Evolutionary conservation across 2,888 invertebrate genomes (phyloP), one percentile per base, ranked within the genome.

Genomic region (Oxytorus armatus): DNA sequence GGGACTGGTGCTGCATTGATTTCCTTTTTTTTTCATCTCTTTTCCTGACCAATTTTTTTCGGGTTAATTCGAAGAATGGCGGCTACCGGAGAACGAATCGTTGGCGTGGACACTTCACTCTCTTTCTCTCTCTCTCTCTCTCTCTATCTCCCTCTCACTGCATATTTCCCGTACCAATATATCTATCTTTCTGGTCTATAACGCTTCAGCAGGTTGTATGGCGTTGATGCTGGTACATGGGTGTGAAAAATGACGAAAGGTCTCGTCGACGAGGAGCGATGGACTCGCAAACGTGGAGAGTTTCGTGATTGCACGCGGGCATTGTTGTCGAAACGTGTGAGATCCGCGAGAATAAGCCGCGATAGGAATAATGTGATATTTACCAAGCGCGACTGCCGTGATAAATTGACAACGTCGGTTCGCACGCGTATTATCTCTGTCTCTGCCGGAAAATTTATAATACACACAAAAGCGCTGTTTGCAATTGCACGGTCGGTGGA

Each of bases 211-310:
- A 39, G 47, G 25, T 51, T 65, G 51, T 47, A 85, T 79, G 75
- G 69, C 74, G 72, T 73, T 78, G 66, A 78, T 76, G 81, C 76
- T 82, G 68, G 82, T 82, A 83, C 83, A 78, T 61, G 78, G 36
- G 81, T 16, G 84, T 88, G 85, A 88, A 88, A 88, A 86, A 88
- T 87, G 86, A 86, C 84, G 84, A 83, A 85, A 87, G 82, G 86
- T 73, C 49, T 42, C 82, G 59, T 77, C 68, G 75, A 75, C 73
- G 77, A 78, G 77, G 59, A 79, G 44, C 51, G 70, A 66, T 79
- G 66, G 51, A 66, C 47, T 18, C 70, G 25, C 14, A 44, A 61
- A 36, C 53, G 61, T 53, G 44, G 36, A n/a, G 14, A 36, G 55
- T 25, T 55, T 65, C 23, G 47, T 85, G 88, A 88, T 88, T 88